These are phyloP conservation scores for Eucriotettix oculatus DNA, from an alignment of 2,888 invertebrate species.

Conservation along the genomic window DNA sequence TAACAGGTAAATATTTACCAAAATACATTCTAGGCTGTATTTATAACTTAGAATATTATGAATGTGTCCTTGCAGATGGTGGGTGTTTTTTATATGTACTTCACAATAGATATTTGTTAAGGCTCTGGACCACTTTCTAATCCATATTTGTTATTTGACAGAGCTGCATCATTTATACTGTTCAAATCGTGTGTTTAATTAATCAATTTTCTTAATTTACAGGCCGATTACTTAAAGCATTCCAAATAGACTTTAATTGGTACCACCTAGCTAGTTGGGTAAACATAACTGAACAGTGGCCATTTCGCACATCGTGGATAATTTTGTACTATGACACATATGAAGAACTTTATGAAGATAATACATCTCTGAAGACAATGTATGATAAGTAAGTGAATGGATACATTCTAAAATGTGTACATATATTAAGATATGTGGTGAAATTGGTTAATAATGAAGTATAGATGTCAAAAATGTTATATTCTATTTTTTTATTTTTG, in stretches of 20 bases:
- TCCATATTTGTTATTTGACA: too few species aligned
- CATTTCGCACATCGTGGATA: conserved; percentile 93
- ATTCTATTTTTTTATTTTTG: not conserved
- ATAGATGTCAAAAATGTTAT: not conserved
- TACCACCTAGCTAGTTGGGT: conserved; percentile 96
- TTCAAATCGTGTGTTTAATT: too few species aligned
- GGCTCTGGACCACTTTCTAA: too few species aligned
- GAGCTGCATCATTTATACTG: too few species aligned
- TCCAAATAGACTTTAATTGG: conserved; percentile 99
- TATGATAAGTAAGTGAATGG: conserved; percentile 68
- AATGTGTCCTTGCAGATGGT: too few species aligned
- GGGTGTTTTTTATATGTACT: too few species aligned
- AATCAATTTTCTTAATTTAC: conserved; percentile 6
- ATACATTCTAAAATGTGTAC: not conserved
- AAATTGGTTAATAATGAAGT: too few species aligned
- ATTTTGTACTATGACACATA: conserved; percentile 83
- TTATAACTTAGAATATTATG: not conserved
- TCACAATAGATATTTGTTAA: too few species aligned
- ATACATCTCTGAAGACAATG: conserved; percentile 68
- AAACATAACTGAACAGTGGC: conserved; percentile 98
- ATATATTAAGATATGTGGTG: too few species aligned
- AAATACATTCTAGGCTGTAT: not conserved
- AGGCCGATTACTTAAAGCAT: conserved; percentile 92
- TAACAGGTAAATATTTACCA: conserved; percentile 50
- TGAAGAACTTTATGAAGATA: conserved; percentile 76